phyloP scores from a whole-genome alignment of 2,113 vertebrate species.

The Bos javanicus region DNA sequence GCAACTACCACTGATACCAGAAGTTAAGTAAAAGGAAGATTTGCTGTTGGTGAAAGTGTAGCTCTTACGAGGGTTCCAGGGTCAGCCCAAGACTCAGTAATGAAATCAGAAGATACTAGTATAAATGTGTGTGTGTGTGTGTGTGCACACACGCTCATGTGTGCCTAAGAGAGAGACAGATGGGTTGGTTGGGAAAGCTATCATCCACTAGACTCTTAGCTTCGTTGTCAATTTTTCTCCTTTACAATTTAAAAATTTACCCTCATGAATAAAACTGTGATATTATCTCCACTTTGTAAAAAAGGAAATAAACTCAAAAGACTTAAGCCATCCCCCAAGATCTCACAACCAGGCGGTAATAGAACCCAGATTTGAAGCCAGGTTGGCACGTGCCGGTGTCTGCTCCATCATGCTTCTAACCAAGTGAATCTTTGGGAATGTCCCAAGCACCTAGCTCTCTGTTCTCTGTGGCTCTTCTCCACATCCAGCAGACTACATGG shows the following conservation, averaged over 20 bases:
- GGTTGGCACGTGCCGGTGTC: too few species aligned
- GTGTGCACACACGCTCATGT: neutral
- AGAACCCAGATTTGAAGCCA: neutral
- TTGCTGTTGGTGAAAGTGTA: neutral
- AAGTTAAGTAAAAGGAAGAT: neutral
- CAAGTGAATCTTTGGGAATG: neutral
- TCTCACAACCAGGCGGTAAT: neutral
- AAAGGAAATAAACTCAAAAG: neutral
- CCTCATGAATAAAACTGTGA: neutral
- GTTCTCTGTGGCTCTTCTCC: fast-evolving
- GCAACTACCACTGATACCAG: neutral
- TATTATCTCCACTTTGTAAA: neutral
- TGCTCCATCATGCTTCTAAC: neutral
- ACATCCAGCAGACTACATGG: neutral
- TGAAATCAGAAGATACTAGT: neutral
- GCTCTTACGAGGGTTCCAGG: neutral
- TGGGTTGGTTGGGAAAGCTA: neutral
- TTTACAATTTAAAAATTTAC: neutral
- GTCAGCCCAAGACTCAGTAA: neutral
- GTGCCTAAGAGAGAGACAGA: neutral
- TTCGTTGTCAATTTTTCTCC: neutral
- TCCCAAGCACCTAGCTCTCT: fast-evolving
- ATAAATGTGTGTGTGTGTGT: neutral
- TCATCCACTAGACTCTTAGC: neutral
- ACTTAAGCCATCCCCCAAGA: neutral